Evolutionary conservation across 1,140 invertebrate genomes (phyloP).

Genomic region (Antheraea pernyi): DNA sequence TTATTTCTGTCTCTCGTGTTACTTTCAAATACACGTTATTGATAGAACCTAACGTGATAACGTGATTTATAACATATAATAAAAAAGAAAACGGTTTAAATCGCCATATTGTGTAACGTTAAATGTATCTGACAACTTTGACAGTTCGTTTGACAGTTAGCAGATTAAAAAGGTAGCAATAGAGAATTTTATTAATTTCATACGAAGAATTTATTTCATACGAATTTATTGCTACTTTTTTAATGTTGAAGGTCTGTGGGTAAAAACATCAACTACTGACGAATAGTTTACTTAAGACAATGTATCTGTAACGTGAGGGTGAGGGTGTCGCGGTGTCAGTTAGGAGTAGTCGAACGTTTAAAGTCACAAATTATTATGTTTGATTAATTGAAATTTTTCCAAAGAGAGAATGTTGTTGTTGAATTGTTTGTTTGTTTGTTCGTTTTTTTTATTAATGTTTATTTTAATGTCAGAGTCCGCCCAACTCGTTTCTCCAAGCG

Average conservation of each 20-base stretch:
- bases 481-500: constrained; percentile 63
- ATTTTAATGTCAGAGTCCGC: constrained; percentile 39
- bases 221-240: too few species aligned
- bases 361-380: constrained; percentile 41
- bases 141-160: neutral
- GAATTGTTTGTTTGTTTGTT: constrained; percentile 46
- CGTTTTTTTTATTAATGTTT: constrained; percentile 3
- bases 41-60: constrained; percentile 2
- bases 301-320: neutral
- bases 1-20: constrained; percentile 2
- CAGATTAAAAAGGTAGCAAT: too few species aligned
- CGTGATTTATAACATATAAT: neutral
- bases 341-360: constrained; percentile 45
- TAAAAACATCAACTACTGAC: neutral
- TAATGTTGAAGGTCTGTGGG: too few species aligned
- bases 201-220: too few species aligned
- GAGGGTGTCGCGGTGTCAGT: constrained; percentile 7
- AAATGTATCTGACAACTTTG: neutral
- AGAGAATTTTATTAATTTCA: too few species aligned
- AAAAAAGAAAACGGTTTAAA: too few species aligned
- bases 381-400: constrained; percentile 36
- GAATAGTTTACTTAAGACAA: neutral
- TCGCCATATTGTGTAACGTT: too few species aligned
- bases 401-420: constrained; percentile 61
- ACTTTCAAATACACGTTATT: neutral